Evolutionary conservation across 1,140 invertebrate species (phyloP), one percentile per base, ranked within the genome.

Genomic region (Leptestheria dahalacensis): DNA sequence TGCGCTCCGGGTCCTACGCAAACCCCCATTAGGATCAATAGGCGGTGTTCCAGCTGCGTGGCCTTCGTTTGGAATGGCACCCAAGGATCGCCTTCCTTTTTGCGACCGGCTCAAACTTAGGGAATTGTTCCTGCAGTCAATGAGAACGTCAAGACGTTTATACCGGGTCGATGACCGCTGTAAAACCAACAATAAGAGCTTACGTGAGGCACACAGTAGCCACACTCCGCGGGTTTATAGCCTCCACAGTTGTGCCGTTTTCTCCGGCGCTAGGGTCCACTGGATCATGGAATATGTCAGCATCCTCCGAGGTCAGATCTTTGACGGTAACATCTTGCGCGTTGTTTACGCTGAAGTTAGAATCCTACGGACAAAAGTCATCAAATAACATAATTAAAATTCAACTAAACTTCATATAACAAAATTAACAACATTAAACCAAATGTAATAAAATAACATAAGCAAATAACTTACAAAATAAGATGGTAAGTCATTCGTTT

Each of bases 241-340:
- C 33, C 15, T 41, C 33, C 6, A 41, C 33, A 41, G 15, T 9
- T 15, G 33, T 41, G 6, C 6, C 33, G 15, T 15, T 15, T 41
- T 41, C 33, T 41, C 6, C 15, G 15, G 33, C 15, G 33, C 15
- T 41, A 9, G 33, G 15, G 15, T 41, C 33, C 6, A 49, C 60
- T 63, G 18, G 65, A 61, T 48, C 63, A 60, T 41, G 11, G 24
- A 49, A 61, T 58, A 21, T 15, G 4, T 51, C 29, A 51, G 47
- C 20, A 20, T 21, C 29, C 20, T 26, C 28, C 3, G 20, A 53
- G 6, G 24, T 20, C 49, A 20, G 18, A 12, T 20, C 49, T 21
- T 51, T 41, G 33, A 41, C 33, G 15, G 33, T 41, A 6, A 41
- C 33, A 15, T 41, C 33, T 15, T 58, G 1, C 21, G 25, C 48